These are phyloP conservation scores for Drosophila arawakana DNA, from an alignment of 1,140 invertebrate genomes.

Conservation along the genomic window DNA sequence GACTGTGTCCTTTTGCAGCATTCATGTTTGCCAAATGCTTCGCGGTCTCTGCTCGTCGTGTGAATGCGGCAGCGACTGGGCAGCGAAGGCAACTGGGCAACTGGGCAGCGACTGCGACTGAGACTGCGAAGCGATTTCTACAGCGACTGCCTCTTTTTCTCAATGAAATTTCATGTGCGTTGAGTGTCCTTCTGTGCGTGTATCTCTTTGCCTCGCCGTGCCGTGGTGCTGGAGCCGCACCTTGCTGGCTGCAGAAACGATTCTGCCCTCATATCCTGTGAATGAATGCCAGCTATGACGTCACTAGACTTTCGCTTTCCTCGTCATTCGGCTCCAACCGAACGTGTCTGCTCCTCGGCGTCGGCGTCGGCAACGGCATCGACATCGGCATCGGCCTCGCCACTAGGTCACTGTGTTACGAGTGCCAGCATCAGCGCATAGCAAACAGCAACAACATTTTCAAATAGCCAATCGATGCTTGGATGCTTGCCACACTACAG, in stretches of 20 bases:
- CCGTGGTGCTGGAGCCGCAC: constrained; percentile 28
- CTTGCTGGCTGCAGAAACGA: constrained; percentile 33
- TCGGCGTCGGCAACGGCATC: too few species aligned
- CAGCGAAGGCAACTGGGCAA: background rate
- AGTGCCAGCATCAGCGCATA: constrained; percentile 55
- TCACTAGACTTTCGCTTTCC: constrained; percentile 68
- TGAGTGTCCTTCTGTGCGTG: constrained; percentile 54
- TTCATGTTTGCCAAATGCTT: constrained; percentile 20
- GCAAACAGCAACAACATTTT: too few species aligned
- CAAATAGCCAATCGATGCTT: constrained; percentile 26
- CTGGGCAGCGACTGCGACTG: background rate
- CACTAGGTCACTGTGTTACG: constrained; percentile 82
- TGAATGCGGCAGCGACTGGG: background rate
- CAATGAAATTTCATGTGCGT: constrained; percentile 68
- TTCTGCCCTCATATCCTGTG: constrained; percentile 73
- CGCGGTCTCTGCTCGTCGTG: background rate
- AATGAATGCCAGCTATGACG: constrained; percentile 84
- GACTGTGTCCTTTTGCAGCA: constrained; percentile 71
- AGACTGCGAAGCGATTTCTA: background rate
- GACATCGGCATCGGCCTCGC: constrained; percentile 55
- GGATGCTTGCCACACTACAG: background rate
- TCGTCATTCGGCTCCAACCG: constrained; percentile 16
- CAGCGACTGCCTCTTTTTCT: constrained; percentile 54
- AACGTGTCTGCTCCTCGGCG: background rate
- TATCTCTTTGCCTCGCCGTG: constrained; percentile 21